Conservation (phyloP, 2,797 vertebrate species). For the Adrianichthys oophorus region DNA sequence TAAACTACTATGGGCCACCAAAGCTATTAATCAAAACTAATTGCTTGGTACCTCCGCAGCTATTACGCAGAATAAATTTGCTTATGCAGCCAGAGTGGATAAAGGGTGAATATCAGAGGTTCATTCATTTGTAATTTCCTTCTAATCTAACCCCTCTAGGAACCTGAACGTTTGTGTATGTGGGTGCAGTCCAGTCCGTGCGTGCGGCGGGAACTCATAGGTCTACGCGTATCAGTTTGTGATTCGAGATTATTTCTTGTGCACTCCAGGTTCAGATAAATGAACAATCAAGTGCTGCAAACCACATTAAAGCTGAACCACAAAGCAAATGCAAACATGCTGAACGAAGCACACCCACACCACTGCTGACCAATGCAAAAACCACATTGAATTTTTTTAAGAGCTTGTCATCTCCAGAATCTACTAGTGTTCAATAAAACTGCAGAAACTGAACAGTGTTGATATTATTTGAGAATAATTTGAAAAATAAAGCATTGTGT, state of each 20-base stretch:
- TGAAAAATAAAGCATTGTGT: not conserved
- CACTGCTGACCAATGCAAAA: constrained; percentile 14
- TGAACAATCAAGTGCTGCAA: constrained; percentile 10
- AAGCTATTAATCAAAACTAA: constrained; percentile 22
- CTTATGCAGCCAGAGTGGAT: constrained; percentile 16
- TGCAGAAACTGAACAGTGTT: constrained; percentile 3
- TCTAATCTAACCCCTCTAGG: not conserved
- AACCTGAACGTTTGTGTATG: too few species aligned
- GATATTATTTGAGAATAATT: not conserved
- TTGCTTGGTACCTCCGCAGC: not conserved
- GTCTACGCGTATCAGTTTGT: not conserved
- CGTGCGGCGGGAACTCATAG: too few species aligned
- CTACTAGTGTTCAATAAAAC: constrained; percentile 1
- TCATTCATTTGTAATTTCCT: not conserved
- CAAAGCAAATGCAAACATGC: constrained; percentile 4
- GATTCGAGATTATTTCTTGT: constrained; percentile 3
- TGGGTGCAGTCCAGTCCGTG: too few species aligned
- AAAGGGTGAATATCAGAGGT: constrained; percentile 18
- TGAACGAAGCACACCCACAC: not conserved
- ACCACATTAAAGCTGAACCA: constrained; percentile 22
- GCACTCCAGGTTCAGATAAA: constrained; percentile 7
- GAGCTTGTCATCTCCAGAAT: not conserved
- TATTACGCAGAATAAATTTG: constrained; percentile 15
- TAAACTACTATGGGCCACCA: constrained; percentile 6
- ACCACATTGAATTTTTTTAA: constrained; percentile 10